These are phyloP conservation scores for Hippoglossus hippoglossus DNA, from an alignment of 2,797 vertebrate species.

Conservation along the genomic window DNA sequence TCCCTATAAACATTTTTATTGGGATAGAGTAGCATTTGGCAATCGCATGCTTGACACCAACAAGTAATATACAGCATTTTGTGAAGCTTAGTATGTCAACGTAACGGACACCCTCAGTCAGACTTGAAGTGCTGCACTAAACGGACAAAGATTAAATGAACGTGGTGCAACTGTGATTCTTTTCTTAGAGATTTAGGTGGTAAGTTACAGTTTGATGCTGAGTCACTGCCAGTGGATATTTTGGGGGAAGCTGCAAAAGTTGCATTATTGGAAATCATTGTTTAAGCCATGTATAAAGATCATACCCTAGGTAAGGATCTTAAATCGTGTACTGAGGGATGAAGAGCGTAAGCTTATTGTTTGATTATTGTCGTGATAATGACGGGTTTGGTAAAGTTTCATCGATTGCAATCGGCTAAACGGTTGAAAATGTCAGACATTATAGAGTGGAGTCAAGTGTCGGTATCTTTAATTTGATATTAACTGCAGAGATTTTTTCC, in stretches of 20 bases:
- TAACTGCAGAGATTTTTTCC: not conserved
- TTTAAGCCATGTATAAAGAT: not conserved
- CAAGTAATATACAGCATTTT: slow-evolving; percentile 49
- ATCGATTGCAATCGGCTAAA: not conserved
- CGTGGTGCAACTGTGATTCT: not conserved
- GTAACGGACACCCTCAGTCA: slow-evolving; percentile 29
- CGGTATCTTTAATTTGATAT: not conserved
- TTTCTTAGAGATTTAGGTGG: not conserved
- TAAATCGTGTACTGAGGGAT: too few relatives aligned
- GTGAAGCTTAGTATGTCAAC: slow-evolving; percentile 46
- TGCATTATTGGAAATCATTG: not conserved
- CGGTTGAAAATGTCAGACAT: not conserved
- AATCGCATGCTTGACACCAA: slow-evolving; percentile 53
- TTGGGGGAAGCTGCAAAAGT: too few relatives aligned
- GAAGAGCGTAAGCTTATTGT: not conserved
- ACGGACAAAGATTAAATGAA: not conserved
- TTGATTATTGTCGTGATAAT: not conserved
- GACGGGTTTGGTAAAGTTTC: not conserved
- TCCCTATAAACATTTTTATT: slow-evolving; percentile 73
- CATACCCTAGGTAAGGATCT: too few relatives aligned
- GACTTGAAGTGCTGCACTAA: not conserved
- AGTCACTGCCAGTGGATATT: too few relatives aligned
- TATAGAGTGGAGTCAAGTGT: not conserved
- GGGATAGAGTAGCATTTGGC: slow-evolving; percentile 72
- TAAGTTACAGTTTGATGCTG: not conserved